Conservation (phyloP, 1,140 invertebrate genomes). For the Oreohelix idahoensis region DNA sequence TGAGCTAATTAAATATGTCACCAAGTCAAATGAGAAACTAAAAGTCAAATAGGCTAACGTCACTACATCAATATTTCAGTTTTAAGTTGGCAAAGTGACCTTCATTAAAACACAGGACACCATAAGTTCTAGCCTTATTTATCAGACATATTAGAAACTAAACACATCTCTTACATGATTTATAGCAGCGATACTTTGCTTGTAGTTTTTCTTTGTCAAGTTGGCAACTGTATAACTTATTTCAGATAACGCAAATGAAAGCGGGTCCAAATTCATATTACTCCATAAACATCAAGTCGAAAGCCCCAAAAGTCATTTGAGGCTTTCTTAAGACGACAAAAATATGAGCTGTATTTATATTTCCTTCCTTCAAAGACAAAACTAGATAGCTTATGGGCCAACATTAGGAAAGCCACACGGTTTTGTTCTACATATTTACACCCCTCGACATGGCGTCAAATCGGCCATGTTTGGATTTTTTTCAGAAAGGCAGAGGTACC, state of each 20-base stretch:
- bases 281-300: constrained; percentile 80
- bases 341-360: constrained; percentile 51
- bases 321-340: constrained; percentile 70
- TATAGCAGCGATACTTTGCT: constrained; percentile 87
- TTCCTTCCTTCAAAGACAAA: constrained; percentile 46
- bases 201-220: constrained; percentile 95
- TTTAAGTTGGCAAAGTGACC: no score
- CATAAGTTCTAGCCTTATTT: no score
- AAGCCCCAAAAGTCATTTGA: constrained; percentile 74
- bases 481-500: neutral
- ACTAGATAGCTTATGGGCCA: constrained; percentile 49
- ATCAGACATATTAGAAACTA: neutral
- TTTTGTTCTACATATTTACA: constrained; percentile 56
- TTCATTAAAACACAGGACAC: no score
- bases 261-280: constrained; percentile 99
- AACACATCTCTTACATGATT: constrained; percentile 78
- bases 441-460: constrained; percentile 66
- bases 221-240: constrained; percentile 96
- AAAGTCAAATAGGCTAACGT: no score
- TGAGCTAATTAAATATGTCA: no score
- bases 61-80: no score
- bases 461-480: constrained; percentile 55
- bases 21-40: no score
- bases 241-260: constrained; percentile 97
- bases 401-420: constrained; percentile 59